Base-by-base conservation (phyloP, 2,888 invertebrate genomes). In the Criorhina ranunculi region DNA sequence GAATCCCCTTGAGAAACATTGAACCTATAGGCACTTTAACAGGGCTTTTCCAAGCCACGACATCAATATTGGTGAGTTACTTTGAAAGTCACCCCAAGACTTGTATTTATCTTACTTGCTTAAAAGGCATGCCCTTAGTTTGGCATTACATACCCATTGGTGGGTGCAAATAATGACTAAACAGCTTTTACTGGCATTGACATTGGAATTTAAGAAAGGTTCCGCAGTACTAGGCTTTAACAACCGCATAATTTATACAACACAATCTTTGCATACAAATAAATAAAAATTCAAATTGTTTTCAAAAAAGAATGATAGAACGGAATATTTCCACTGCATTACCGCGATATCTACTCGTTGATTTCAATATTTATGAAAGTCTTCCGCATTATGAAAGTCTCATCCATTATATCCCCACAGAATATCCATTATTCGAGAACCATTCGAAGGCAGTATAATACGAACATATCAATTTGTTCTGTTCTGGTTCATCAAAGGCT, bases 401-500 rank as follows among this genome's bases (percentile, higher is more conserved):
- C 15, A 49, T 11, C 49, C 49, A 51, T 51, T 49, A 19, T 24
- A 51, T n/a, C n/a, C 12, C n/a, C 29, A 31, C n/a, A n/a, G 31
- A n/a, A 53, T 53, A 53, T 53, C 53, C 31, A 53, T 53, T 55
- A 55, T 55, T 33, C 15, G 8, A 37, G 15, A 33, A 55, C 35
- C 35, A 55, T 55, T 55, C 55, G 35, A 35, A 55, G 9, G 35
- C 55, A 55, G 15, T 15, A 55, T 55, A 59, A n/a, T 17, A 37
- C 11, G 35, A 19, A 60, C 51, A 72, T 60, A 59, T 60, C 59
- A 60, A 55, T 75, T 69, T 19, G 15, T 59, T 59, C 49, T 17
- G 37, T 37, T 60, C 42, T 55, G 62, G 46, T 69, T 79, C 57
- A 55, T 83, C 73, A 73, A 73, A 83, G 67, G 73, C 55, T 35